phyloP scores from a whole-genome alignment of 2,113 vertebrate genomes.

The Xyliphius kryptos region DNA sequence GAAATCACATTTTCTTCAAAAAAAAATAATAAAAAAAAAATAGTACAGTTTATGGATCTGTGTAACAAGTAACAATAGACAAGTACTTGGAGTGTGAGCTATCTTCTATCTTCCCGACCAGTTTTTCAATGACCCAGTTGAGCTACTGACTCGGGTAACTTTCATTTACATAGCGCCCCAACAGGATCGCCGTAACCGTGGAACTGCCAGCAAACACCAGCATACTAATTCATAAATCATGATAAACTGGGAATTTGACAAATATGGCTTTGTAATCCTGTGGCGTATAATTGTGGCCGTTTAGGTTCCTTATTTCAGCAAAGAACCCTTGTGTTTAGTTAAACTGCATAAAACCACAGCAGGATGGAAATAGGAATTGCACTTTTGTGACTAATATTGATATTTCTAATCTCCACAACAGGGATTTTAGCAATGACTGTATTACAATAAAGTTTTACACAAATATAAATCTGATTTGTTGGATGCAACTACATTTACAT shows the following conservation, averaged over 20 bases:
- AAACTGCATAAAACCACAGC: too few species aligned
- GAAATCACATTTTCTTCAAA: slow-evolving; percentile 37
- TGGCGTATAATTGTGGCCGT: background rate
- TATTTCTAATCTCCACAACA: too few species aligned
- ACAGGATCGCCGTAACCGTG: slow-evolving; percentile 45
- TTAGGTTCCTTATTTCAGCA: slow-evolving; percentile 7
- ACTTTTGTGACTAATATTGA: too few species aligned
- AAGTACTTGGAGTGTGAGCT: slow-evolving; percentile 19
- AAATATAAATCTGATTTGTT: too few species aligned
- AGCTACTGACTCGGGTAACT: slow-evolving; percentile 51
- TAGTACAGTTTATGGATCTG: slow-evolving; percentile 32
- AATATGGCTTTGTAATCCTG: slow-evolving; percentile 25
- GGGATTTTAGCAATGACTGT: too few species aligned
- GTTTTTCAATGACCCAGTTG: slow-evolving; percentile 60
- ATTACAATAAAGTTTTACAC: too few species aligned
- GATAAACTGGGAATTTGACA: slow-evolving; percentile 37
- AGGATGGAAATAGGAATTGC: too few species aligned
- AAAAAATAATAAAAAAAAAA: slow-evolving; percentile 33
- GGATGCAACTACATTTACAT: too few species aligned
- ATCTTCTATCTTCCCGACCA: slow-evolving; percentile 32
- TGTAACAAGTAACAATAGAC: slow-evolving; percentile 32
- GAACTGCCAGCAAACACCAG: slow-evolving; percentile 36
- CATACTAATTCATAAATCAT: slow-evolving; percentile 46
- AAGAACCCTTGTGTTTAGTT: slow-evolving; percentile 7
- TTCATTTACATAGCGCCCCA: slow-evolving; percentile 48